Evolutionary conservation across 2,888 invertebrate genomes (phyloP).

Genomic region (Brachylomia viminalis): DNA sequence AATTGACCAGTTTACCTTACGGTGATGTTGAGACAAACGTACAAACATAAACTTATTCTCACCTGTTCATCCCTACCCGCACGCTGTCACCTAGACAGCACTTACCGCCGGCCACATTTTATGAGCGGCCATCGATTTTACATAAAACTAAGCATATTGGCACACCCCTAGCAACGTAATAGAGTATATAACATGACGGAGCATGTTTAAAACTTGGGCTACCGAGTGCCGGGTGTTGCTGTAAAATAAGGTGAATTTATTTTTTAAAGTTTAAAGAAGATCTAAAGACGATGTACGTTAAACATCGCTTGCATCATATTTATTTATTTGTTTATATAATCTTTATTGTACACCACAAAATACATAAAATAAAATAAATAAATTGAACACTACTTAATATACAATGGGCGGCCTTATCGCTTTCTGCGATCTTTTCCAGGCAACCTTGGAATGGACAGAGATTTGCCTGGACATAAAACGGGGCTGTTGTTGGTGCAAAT

Average conservation of each 20-base stretch:
- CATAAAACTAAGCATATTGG: constrained; percentile 53
- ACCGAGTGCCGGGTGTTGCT: background rate
- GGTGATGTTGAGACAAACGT: background rate
- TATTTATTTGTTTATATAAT: too few relatives aligned
- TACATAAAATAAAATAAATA: too few relatives aligned
- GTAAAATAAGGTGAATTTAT: constrained; percentile 4
- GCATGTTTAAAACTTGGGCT: constrained; percentile 39
- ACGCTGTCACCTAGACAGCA: constrained; percentile 34
- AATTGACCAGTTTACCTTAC: background rate
- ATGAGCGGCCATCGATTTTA: constrained; percentile 56
- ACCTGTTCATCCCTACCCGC: constrained; percentile 19
- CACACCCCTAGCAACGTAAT: constrained; percentile 43
- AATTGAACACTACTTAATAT: too few relatives aligned
- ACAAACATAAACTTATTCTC: too few relatives aligned
- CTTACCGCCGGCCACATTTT: constrained; percentile 36
- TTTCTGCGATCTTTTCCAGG: too few relatives aligned
- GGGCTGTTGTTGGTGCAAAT: too few relatives aligned
- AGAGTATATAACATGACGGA: constrained; percentile 19
- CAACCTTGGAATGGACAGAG: too few relatives aligned
- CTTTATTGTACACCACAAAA: too few relatives aligned
- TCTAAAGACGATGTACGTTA: background rate
- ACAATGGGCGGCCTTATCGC: too few relatives aligned
- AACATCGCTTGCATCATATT: background rate
- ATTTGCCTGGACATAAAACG: too few relatives aligned
- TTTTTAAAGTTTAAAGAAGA: background rate